Conservation (phyloP, 2,797 vertebrate genomes). For the Sphaeramia orbicularis region DNA sequence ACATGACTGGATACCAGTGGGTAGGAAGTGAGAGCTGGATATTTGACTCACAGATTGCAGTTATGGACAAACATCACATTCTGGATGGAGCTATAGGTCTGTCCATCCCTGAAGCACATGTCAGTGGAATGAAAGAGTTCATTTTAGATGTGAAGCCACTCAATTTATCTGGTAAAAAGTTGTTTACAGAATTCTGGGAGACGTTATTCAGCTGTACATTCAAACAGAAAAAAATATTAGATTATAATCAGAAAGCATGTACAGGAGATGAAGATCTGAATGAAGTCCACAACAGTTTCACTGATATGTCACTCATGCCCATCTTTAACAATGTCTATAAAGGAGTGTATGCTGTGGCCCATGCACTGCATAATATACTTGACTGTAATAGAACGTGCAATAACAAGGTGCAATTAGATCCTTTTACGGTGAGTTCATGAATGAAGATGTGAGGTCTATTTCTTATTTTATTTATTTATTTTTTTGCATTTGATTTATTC, state of each 20-base stretch:
- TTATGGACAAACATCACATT: no score
- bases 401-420: conserved; percentile 56
- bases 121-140: conserved; percentile 78
- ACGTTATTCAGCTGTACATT: conserved; percentile 73
- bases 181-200: conserved; percentile 80
- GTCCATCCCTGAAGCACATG: no score
- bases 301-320: no score
- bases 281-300: conserved; percentile 68
- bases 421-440: conserved; percentile 64
- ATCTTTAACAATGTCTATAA: no score
- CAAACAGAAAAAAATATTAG: conserved; percentile 1
- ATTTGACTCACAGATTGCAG: no score
- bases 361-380: conserved; percentile 74
- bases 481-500: no score
- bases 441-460: no score
- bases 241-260: conserved; percentile 43
- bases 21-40: no score
- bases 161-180: conserved; percentile 55
- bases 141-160: conserved; percentile 79
- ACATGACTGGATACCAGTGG: no score
- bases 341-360: no score
- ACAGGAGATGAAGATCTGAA: conserved; percentile 71
- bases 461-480: no score
- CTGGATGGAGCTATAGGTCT: no score
- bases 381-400: conserved; percentile 73